These are phyloP conservation scores for Lethrus apterus DNA, from an alignment of 1,140 invertebrate genomes.

Conservation along the genomic window DNA sequence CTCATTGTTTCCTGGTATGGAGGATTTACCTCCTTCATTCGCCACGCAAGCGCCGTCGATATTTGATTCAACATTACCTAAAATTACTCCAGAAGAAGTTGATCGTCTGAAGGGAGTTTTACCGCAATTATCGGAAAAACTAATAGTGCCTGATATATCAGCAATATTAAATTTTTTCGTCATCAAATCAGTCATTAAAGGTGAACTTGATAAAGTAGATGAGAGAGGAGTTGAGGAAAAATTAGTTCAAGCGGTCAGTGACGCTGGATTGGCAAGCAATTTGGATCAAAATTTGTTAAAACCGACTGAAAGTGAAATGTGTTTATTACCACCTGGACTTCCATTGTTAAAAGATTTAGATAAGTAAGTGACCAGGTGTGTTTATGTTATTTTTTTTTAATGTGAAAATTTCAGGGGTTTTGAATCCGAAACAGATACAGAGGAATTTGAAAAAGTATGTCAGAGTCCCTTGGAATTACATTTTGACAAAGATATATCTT, in stretches of 20 bases:
- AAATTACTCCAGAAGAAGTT: constrained; percentile 60
- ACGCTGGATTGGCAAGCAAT: constrained; percentile 38
- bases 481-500: constrained; percentile 30
- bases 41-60: constrained; percentile 68
- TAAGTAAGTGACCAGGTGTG: constrained; percentile 28
- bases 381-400: background rate
- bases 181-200: constrained; percentile 34
- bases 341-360: constrained; percentile 37
- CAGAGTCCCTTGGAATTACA: constrained; percentile 51
- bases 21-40: constrained; percentile 76
- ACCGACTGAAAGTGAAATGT: constrained; percentile 38
- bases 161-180: constrained; percentile 65
- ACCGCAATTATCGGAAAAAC: constrained; percentile 50
- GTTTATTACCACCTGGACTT: constrained; percentile 27
- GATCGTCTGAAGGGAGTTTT: constrained; percentile 54
- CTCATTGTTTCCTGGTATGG: constrained; percentile 78
- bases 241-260: constrained; percentile 37
- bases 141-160: constrained; percentile 53
- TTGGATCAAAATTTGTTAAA: constrained; percentile 38
- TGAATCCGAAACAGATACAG: constrained; percentile 74
- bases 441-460: constrained; percentile 73
- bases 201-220: constrained; percentile 38
- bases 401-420: constrained; percentile 52
- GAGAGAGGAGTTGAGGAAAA: constrained; percentile 29
- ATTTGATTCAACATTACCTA: constrained; percentile 68